Percentiles rank a stretch among this genome's conserved stretches.
Conservation (phyloP, 2,113 vertebrate genomes). For the Xyliphius kryptos region DNA sequence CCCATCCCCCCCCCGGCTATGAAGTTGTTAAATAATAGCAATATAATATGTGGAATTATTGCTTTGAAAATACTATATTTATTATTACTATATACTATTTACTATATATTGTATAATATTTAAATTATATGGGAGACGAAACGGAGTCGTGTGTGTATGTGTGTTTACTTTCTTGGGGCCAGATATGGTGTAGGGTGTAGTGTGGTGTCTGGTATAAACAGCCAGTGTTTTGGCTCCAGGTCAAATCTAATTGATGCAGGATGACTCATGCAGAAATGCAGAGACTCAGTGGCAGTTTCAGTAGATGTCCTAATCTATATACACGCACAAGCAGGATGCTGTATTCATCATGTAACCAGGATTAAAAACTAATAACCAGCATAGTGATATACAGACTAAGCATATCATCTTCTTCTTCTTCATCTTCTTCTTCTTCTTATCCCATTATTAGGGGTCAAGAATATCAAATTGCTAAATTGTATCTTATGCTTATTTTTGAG, state of each 20-base stretch:
- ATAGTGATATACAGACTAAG: too few species aligned
- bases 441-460: too few species aligned
- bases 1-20: too few species aligned
- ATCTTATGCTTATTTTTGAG: too few species aligned
- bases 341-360: not conserved
- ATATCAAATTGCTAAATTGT: too few species aligned
- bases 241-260: constrained; percentile 7
- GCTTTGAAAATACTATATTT: too few species aligned
- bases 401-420: too few species aligned
- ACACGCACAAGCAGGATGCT: not conserved
- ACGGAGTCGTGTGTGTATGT: not conserved
- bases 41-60: too few species aligned
- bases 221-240: not conserved
- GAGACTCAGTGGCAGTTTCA: not conserved
- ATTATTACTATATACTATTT: too few species aligned
- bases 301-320: not conserved
- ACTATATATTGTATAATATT: too few species aligned
- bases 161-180: not conserved
- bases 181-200: not conserved
- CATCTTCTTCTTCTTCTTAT: too few species aligned
- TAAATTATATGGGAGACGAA: not conserved
- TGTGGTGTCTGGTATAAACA: not conserved
- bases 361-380: not conserved
- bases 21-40: too few species aligned
- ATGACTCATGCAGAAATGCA: constrained; percentile 14